Evolutionary conservation across 1,140 invertebrate species (phyloP).

Genomic region (Acromyrmex heyeri): DNA sequence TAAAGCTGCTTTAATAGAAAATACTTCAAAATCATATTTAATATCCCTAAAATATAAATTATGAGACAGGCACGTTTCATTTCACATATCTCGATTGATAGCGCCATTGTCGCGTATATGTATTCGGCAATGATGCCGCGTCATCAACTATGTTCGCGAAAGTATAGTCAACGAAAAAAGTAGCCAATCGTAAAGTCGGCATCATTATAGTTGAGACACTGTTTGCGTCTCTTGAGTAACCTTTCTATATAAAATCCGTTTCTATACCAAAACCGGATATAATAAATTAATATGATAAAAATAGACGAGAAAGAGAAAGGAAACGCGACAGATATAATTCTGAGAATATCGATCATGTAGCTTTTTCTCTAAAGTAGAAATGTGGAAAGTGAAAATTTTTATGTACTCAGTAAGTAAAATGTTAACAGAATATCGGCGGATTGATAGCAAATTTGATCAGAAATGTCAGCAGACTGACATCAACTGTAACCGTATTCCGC

Average conservation of each 20-base stretch:
- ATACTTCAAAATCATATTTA: neutral
- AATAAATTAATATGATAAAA: neutral
- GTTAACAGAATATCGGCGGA: too few relatives aligned
- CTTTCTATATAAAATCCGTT: neutral
- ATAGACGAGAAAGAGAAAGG: neutral
- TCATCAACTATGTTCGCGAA: neutral
- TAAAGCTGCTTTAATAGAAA: neutral
- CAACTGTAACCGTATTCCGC: too few relatives aligned
- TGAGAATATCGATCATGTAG: too few relatives aligned
- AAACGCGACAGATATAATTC: neutral
- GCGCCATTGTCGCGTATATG: neutral
- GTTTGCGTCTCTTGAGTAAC: neutral
- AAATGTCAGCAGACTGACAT: too few relatives aligned
- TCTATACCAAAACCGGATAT: neutral
- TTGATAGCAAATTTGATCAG: too few relatives aligned
- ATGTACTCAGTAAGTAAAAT: too few relatives aligned
- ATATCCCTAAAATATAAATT: neutral
- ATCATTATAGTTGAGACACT: neutral
- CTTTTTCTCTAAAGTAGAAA: too few relatives aligned
- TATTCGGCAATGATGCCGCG: neutral
- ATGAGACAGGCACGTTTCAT: conserved; percentile 3
- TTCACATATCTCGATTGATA: neutral
- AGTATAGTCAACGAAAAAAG: neutral
- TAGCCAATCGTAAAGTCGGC: neutral
- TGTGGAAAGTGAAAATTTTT: too few relatives aligned